phyloP scores from a whole-genome alignment of 1,140 invertebrate genomes.

The Bombus difficillimus region DNA sequence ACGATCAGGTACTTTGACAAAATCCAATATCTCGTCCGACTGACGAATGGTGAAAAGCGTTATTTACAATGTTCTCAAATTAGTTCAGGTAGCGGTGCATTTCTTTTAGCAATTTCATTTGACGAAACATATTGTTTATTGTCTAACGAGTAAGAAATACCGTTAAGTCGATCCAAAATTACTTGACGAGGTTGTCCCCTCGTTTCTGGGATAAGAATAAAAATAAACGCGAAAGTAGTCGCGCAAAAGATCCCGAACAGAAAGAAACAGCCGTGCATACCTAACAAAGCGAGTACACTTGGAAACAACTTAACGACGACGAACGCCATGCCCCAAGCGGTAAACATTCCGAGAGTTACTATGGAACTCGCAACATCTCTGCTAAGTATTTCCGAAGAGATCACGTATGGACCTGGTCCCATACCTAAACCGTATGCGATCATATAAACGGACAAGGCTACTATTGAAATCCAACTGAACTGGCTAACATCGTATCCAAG shows the following conservation, averaged over 20 bases:
- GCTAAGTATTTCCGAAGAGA: slow-evolving; percentile 86
- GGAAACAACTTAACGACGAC: slow-evolving; percentile 83
- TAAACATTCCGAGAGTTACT: slow-evolving; percentile 80
- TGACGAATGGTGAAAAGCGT: neutral
- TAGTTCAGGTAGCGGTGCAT: slow-evolving; percentile 12
- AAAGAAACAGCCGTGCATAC: slow-evolving; percentile 77
- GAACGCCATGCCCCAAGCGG: slow-evolving; percentile 83
- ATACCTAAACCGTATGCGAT: slow-evolving; percentile 82
- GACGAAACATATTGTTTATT: slow-evolving; percentile 45
- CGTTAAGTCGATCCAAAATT: slow-evolving; percentile 80
- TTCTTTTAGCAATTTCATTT: neutral
- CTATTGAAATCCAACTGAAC: slow-evolving; percentile 83
- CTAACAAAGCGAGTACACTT: slow-evolving; percentile 64
- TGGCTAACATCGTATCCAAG: slow-evolving; percentile 68
- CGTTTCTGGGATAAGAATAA: slow-evolving; percentile 85
- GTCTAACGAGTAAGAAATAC: slow-evolving; percentile 20
- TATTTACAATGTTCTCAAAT: slow-evolving; percentile 23
- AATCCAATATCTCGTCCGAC: neutral
- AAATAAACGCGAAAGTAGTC: slow-evolving; percentile 71
- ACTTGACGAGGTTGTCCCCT: slow-evolving; percentile 85
- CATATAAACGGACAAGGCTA: slow-evolving; percentile 84
- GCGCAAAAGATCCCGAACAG: slow-evolving; percentile 66
- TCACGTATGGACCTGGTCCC: slow-evolving; percentile 84
- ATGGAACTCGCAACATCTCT: slow-evolving; percentile 81
- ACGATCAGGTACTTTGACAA: neutral